Base-by-base conservation (phyloP, 2,888 invertebrate species). In the Ormyrus nitidulus region DNA sequence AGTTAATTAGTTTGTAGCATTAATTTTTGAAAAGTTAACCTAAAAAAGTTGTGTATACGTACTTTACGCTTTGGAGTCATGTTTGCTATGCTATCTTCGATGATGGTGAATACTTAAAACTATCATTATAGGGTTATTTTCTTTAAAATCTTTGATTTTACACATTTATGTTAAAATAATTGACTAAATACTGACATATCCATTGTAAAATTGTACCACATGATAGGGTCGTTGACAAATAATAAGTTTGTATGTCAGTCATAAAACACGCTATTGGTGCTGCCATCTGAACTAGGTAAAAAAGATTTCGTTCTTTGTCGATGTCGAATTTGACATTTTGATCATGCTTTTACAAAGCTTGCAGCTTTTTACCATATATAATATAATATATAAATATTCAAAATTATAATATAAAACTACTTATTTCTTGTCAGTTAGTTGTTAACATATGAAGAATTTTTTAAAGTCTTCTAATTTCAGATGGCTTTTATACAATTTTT, bases 41-140 rank as follows among this genome's bases (percentile, higher is more conserved):
- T 77, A 80, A 34, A 62, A 81, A 6, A 61, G n/a, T 11, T 80
- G 56, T 76, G 11, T 76, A 6, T 48, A 84, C 85, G 71, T 86
- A 88, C 90, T 86, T 90, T 89, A 80, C 90, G 87, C 85, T 90
- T 90, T 8, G 90, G 89, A 77, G 89, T 89, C 90, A 90, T 90
- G 81, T 83, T 86, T 81, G 71, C 71, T 78, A 56, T 80, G 79
- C 77, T 83, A 82, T 77, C 83, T 83, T 78, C 58, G 68, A 56
- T 13, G 53, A 66, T 53, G 19, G 65, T 74, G 73, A 76, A 73
- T 65, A 77, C 72, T 79, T 78, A 59, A 46, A 71, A 80, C 77
- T 53, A 69, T 64, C 82, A 78, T 82, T 65, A 74, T 79, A 74
- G 54, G 13, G 65, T 65, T 76, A 80, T 83, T 79, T 76, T 65